Evolutionary conservation across 2,113 vertebrate genomes (phyloP).

Genomic region (Myrmecophaga tridactyla): DNA sequence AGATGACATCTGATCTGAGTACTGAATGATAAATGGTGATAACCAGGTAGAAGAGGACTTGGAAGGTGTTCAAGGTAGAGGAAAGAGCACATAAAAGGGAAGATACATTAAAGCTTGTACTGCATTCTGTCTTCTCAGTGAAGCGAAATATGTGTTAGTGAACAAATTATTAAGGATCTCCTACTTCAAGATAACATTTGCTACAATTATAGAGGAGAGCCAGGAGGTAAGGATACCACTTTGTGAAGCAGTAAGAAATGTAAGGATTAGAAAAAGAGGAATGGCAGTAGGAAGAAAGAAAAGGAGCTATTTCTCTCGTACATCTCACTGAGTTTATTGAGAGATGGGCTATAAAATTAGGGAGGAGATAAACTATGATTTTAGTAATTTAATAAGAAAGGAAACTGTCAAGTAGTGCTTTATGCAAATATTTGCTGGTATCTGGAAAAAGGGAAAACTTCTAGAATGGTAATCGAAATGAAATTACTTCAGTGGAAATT

Average conservation of each 20-base stretch:
- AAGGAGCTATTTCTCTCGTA: neutral
- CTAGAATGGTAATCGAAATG: neutral
- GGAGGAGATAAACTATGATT: neutral
- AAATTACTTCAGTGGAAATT: neutral
- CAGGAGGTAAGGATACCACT: neutral
- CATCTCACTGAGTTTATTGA: neutral
- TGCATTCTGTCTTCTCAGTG: neutral
- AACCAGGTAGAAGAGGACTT: neutral
- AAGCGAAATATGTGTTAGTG: neutral
- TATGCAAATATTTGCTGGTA: neutral
- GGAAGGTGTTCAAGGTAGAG: neutral
- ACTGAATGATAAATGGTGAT: neutral
- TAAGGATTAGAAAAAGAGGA: neutral
- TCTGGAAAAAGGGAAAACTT: neutral
- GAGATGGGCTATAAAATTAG: neutral
- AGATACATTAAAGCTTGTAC: neutral
- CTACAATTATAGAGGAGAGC: neutral
- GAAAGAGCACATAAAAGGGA: neutral
- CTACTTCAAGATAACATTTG: neutral
- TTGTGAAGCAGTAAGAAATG: neutral
- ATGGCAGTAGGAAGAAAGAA: neutral
- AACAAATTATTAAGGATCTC: neutral
- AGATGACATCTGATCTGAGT: neutral
- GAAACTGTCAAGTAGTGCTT: neutral
- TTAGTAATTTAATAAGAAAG: neutral